Percentiles rank a stretch among this genome's conserved stretches.
Evolutionary conservation across 2,888 invertebrate species (phyloP).

Genomic region (Drosophila incognita): DNA sequence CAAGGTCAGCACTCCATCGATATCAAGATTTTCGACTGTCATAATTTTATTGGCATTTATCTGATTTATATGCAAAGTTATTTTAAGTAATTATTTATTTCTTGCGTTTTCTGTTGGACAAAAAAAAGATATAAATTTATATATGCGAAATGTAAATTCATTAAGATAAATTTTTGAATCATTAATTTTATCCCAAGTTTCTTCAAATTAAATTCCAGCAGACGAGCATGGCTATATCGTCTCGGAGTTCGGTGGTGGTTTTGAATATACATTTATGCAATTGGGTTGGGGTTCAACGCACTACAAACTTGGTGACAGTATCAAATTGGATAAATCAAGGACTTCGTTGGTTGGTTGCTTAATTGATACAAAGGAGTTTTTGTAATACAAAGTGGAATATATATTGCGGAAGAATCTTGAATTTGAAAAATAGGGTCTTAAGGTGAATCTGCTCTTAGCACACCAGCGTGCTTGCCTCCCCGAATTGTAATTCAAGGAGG

Average conservation of each 20-base stretch:
- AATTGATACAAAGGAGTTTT: background rate
- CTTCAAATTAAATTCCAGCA: background rate
- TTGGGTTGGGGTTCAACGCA: background rate
- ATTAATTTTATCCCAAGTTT: background rate
- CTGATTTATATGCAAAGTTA: background rate
- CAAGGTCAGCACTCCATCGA: background rate
- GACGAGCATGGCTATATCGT: background rate
- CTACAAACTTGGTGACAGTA: background rate
- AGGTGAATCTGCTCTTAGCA: background rate
- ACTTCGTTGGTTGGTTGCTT: background rate
- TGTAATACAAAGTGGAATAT: background rate
- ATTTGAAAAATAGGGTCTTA: background rate
- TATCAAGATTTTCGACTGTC: background rate
- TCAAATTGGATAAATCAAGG: background rate
- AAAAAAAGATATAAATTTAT: background rate
- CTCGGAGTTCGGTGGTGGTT: background rate
- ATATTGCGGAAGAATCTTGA: background rate
- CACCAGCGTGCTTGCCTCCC: background rate
- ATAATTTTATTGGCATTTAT: background rate
- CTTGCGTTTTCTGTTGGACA: background rate
- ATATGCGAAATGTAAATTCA: background rate
- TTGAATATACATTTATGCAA: background rate
- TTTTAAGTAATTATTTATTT: background rate
- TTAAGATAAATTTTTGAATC: background rate
- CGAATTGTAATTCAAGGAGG: background rate